phyloP scores from a whole-genome alignment of 2,113 vertebrate species.

The Mus spicilegus region DNA sequence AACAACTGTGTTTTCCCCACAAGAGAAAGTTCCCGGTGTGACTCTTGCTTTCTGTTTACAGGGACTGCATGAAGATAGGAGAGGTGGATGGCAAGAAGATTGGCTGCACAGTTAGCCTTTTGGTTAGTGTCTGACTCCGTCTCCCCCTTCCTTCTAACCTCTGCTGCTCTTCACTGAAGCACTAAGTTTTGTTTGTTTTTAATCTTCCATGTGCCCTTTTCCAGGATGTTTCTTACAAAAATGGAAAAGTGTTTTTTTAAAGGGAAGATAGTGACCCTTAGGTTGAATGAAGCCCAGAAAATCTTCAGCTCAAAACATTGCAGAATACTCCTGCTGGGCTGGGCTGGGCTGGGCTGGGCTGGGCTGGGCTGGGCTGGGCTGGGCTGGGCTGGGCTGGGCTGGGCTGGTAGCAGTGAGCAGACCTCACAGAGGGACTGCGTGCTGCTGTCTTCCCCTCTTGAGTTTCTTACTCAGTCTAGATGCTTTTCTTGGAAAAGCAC shows the following conservation, averaged over 20 bases:
- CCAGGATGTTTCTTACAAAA: conserved; percentile 50
- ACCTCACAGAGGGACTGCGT: not conserved
- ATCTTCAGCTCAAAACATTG: not conserved
- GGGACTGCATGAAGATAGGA: conserved; percentile 99
- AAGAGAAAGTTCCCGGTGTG: conserved; percentile 4
- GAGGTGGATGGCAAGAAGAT: conserved; percentile 99
- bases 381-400: not conserved
- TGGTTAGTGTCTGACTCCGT: conserved; percentile 89
- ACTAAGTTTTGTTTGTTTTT: not conserved
- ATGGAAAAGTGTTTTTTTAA: conserved; percentile 17
- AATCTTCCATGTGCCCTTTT: not conserved
- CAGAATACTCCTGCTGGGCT: not conserved
- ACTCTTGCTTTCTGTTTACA: conserved; percentile 84
- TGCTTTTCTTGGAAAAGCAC: not conserved
- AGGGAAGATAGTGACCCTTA: not conserved
- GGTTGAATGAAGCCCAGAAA: conserved; percentile 41
- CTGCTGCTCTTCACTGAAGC: conserved; percentile 20
- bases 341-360: not conserved
- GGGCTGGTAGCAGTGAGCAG: not conserved
- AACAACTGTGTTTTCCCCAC: not conserved
- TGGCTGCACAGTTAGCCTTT: conserved; percentile 97
- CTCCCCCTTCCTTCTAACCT: not conserved
- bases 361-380: not conserved
- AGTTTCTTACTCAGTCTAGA: accelerated
- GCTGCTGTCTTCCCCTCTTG: not conserved